These are phyloP conservation scores for Sylvia atricapilla DNA, from an alignment of 2,113 vertebrate genomes.

Conservation along the genomic window DNA sequence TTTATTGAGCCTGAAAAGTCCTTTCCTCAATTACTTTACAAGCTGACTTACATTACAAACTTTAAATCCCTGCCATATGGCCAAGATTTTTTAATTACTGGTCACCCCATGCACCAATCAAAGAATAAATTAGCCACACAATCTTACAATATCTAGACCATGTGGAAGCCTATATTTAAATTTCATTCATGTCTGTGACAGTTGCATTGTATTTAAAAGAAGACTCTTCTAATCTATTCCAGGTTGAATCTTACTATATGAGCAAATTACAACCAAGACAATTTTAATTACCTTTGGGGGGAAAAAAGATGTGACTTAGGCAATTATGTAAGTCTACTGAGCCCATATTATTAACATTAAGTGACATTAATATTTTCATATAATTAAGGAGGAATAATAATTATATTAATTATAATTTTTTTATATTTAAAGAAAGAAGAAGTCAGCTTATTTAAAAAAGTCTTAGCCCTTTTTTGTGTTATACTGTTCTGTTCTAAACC, in stretches of 20 bases:
- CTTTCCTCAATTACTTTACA: background rate
- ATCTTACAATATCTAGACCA: background rate
- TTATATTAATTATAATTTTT: background rate
- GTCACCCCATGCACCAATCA: background rate
- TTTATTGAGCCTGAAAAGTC: background rate
- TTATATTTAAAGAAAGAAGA: background rate
- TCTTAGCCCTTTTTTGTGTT: background rate
- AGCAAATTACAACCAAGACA: background rate
- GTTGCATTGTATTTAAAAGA: background rate
- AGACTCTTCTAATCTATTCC: background rate
- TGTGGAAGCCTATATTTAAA: background rate
- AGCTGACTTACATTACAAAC: background rate
- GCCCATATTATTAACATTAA: background rate
- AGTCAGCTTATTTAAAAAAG: background rate
- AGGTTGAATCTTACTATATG: background rate
- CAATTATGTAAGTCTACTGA: background rate
- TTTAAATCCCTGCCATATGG: background rate
- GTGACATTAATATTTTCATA: background rate
- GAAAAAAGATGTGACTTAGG: background rate
- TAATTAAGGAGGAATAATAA: background rate
- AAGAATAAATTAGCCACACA: background rate
- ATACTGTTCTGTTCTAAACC: background rate
- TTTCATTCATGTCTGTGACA: background rate
- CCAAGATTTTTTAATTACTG: background rate
- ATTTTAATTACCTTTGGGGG: background rate